Base-by-base conservation (phyloP, 30 jellyfish, hydroid and myxozoan genomes). In the Aurelia sp. region DNA sequence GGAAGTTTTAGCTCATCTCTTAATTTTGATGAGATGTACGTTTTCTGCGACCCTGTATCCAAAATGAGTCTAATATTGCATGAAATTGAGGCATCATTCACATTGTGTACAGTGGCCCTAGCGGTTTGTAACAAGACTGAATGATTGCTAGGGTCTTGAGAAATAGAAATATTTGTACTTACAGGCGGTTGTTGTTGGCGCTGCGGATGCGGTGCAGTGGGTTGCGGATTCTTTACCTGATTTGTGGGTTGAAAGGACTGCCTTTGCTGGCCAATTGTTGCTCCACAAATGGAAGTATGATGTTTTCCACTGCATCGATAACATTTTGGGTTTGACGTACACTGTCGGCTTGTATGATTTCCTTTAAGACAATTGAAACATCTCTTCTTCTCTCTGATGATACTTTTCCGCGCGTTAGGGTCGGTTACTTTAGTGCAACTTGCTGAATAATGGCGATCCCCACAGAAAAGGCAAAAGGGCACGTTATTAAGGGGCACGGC, bases 1-100 rank as follows among this genome's bases (percentile, higher is more conserved):
- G 67, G 24, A 58, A 58, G 67, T 58, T 70, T 17, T 15, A 70
- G 63, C 20, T 24, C 41, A 27, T 70, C 64, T 41, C 81, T 70
- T 24, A 70, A 38, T 17, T 35, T 62, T 5, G 33, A 17, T 24
- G 81, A 5, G 61, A 72, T 55, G 68, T 38, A 50, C 19, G 68
- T 40, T 44, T 72, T 72, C 69, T 72, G 84, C 44, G 84, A 72
- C n/a, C 84, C 44, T 19, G 48, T 21, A 31, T 72, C 84, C 64
- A 72, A 55, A 44, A 40, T 72, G 18, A 72, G n/a, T 17, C 84
- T 7, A 24, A 72, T 50, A 40, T 72, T 41, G 8, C 67, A 40
- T 33, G 84, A 72, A 16, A 17, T 17, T 12, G 35, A 72, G 40
- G 67, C 68, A 44, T 72, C 38, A 15, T 20, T 20, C 8, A 72